A percentile compares a stretch with the other conserved stretches of the same genome.
Conservation (phyloP, 1,140 invertebrate genomes). For the Contarinia nasturtii region DNA sequence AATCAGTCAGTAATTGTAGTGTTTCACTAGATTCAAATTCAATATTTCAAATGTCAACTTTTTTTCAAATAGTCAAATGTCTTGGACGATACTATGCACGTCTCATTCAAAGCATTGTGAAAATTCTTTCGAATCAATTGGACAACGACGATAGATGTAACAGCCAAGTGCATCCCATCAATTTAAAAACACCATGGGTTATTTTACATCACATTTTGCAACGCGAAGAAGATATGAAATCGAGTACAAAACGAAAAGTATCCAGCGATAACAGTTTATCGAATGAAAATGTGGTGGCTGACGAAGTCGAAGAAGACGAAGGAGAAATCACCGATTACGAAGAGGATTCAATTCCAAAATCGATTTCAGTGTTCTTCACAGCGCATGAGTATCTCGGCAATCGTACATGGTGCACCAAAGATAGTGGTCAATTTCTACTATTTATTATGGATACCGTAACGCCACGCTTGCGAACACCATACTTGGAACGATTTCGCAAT, state of each 20-base stretch:
- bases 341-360: constrained; percentile 45
- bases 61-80: constrained; percentile 23
- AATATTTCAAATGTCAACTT: too few relatives aligned
- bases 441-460: constrained; percentile 57
- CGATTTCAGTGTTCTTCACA: constrained; percentile 58
- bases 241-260: neutral
- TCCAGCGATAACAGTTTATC: too few relatives aligned
- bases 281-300: neutral
- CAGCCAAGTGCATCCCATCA: constrained; percentile 43
- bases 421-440: constrained; percentile 54
- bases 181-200: constrained; percentile 61
- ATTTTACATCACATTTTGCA: constrained; percentile 59
- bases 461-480: constrained; percentile 37
- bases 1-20: constrained; percentile 4
- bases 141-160: constrained; percentile 35
- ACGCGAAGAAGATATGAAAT: constrained; percentile 26
- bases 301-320: constrained; percentile 11
- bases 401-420: constrained; percentile 54
- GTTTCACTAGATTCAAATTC: too few relatives aligned
- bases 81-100: constrained; percentile 32
- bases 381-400: constrained; percentile 67
- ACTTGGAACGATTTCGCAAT: constrained; percentile 23
- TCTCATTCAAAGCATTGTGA: constrained; percentile 54
- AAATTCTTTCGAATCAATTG: constrained; percentile 51
- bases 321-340: constrained; percentile 27